A percentile compares a stretch with the other conserved stretches of the same genome.
Conservation (phyloP, 2,113 vertebrate species). For the Phyllopteryx taeniolatus region DNA sequence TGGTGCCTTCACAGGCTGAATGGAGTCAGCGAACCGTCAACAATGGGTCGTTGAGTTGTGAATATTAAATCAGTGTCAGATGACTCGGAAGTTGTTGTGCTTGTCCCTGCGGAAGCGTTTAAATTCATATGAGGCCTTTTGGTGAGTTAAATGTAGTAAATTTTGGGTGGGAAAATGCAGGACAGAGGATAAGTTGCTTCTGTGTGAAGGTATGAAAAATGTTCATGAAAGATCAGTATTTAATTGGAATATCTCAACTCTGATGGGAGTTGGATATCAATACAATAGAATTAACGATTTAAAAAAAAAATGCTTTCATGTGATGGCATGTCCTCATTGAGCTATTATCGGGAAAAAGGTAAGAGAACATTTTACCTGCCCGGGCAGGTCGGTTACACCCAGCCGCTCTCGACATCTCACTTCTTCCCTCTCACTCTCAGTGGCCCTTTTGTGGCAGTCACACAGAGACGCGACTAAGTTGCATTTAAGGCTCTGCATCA, state of each 20-base stretch:
- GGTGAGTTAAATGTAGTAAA: neutral
- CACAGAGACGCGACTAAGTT: conserved; percentile 68
- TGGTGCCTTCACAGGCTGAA: conserved; percentile 45
- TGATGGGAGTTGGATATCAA: neutral
- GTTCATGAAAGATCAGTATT: neutral
- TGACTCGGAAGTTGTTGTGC: conserved; percentile 42
- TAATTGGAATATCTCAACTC: neutral
- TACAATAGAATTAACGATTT: neutral
- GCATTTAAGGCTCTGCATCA: conserved; percentile 46
- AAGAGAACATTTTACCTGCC: conserved; percentile 61
- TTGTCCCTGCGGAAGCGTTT: conserved; percentile 12
- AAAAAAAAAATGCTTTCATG: conserved; percentile 3
- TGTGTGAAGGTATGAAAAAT: neutral
- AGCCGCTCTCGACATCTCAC: conserved; percentile 11
- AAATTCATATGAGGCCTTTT: neutral
- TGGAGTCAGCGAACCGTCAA: conserved; percentile 67
- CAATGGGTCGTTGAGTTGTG: conserved; percentile 67
- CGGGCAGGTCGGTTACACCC: conserved; percentile 38
- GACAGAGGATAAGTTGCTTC: neutral
- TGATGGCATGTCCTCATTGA: conserved; percentile 41
- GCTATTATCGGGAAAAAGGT: conserved; percentile 58
- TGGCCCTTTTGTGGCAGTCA: conserved; percentile 64
- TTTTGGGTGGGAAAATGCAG: neutral
- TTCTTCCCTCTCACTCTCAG: conserved; percentile 52
- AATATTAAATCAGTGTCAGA: conserved; percentile 61